Base-by-base conservation (phyloP, 2,113 vertebrate species). In the Polyodon spathula region DNA sequence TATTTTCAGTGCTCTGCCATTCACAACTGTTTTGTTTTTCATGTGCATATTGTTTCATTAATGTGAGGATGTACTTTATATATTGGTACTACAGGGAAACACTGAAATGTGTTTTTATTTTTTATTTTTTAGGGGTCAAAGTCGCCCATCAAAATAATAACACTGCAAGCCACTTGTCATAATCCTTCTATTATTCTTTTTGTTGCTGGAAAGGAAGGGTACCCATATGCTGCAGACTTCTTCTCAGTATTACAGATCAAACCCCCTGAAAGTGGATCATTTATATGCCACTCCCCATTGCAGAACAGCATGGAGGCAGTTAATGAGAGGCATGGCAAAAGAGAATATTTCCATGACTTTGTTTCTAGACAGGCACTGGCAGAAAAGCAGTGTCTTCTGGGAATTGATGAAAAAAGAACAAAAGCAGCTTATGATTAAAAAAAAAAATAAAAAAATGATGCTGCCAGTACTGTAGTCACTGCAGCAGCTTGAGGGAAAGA, bases 251-350 rank as follows among this genome's bases (percentile, higher is more conserved):
- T 81, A 78, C 87, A 90, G 89, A 88, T 90, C 88, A 91, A 89
- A 87, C 82, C 83, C 86, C 86, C 88, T 88, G n/a, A 91, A 92
- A 92, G 89, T 87, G 81, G 84, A 88, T 92, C 85, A 88, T 93
- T 91, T 90, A 84, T 91, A 86, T 88, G 86, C 85, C 85, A 85
- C 78, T 86, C 82, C 86, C 86, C 61, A 69, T 88, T 90, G 84
- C 62, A 78, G 90, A 92, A 85, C 84, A 89, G 88, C 86, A 88
- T 85, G 88, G 89, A 83, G 82, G 86, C 86, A 60, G 53, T 77
- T 93, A 91, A 92, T 91, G 88, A 92, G 90, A 86, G 78, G 73
- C 71, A 72, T 81, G 79, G 80, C 81, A 86, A 80, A 85, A 77
- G 76, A n/a, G 81, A 86, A 80, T 81, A 78, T 85, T 86, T 88